Conservation (phyloP, 2,888 invertebrate genomes). For the Athetis lepigone region DNA sequence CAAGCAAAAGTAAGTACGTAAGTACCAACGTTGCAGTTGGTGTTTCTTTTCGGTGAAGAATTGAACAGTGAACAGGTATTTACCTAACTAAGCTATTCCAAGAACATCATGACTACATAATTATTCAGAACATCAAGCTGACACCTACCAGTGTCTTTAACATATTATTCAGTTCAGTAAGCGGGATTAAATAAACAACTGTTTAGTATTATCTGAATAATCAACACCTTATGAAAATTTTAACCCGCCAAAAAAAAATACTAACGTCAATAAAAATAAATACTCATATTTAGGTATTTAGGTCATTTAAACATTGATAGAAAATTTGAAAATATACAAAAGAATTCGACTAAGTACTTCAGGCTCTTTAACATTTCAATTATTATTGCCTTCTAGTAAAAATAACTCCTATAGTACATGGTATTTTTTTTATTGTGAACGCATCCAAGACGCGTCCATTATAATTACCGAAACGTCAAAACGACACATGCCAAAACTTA, state of each 20-base stretch:
- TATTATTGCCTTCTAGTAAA: too few species aligned
- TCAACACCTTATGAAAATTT: too few species aligned
- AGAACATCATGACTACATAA: constrained; percentile 18
- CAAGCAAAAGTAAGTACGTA: too few species aligned
- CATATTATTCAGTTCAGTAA: constrained; percentile 66
- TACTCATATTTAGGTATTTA: too few species aligned
- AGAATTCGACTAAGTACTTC: too few species aligned
- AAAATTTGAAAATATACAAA: too few species aligned
- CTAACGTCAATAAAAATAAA: too few species aligned
- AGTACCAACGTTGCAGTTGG: too few species aligned
- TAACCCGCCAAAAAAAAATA: too few species aligned
- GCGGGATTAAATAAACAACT: constrained; percentile 58
- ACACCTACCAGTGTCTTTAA: constrained; percentile 60
- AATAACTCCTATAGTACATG: constrained; percentile 6
- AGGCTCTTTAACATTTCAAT: too few species aligned
- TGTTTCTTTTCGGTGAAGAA: too few species aligned
- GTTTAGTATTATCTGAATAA: constrained; percentile 29
- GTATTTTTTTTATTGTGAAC: constrained; percentile 8
- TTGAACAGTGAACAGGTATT: neutral
- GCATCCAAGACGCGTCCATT: neutral
- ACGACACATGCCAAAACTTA: constrained; percentile 65
- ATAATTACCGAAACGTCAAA: constrained; percentile 66
- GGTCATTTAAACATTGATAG: too few species aligned
- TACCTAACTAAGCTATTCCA: neutral
- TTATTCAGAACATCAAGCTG: constrained; percentile 55